These are phyloP conservation scores for Pogonomyrmex barbatus DNA, from an alignment of 1,140 invertebrate species.

Conservation along the genomic window DNA sequence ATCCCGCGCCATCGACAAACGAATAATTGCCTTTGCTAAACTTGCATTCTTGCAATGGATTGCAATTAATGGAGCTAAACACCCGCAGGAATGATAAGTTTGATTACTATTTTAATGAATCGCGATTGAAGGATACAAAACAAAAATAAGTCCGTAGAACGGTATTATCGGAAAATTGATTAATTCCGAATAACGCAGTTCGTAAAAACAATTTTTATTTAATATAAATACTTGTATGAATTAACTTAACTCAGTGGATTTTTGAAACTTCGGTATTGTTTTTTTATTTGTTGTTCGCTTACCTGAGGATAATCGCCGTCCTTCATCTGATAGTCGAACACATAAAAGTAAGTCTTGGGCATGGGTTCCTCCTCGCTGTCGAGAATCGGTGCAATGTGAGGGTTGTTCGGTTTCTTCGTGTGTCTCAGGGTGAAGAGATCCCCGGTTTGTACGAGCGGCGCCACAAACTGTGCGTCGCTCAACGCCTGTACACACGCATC, in stretches of 20 bases:
- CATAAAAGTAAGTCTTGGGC: conserved; percentile 95
- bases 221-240: background rate
- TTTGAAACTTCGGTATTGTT: background rate
- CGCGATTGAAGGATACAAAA: background rate
- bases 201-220: background rate
- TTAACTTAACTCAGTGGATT: too few species aligned
- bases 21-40: conserved; percentile 32
- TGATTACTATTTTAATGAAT: conserved; percentile 1
- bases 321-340: conserved; percentile 97
- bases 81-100: background rate
- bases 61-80: conserved; percentile 24
- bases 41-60: background rate
- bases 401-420: conserved; percentile 80
- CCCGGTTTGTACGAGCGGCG: conserved; percentile 93
- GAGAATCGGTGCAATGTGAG: conserved; percentile 79
- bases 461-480: conserved; percentile 96
- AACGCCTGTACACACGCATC: conserved; percentile 97
- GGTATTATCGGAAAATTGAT: conserved; percentile 15
- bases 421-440: conserved; percentile 90
- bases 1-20: background rate
- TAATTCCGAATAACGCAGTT: background rate
- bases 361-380: conserved; percentile 84
- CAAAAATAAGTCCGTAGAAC: conserved; percentile 3
- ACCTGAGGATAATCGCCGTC: conserved; percentile 96
- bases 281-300: conserved; percentile 71